Conservation (phyloP, 2,888 invertebrate species). For the Clusia tigrina region DNA sequence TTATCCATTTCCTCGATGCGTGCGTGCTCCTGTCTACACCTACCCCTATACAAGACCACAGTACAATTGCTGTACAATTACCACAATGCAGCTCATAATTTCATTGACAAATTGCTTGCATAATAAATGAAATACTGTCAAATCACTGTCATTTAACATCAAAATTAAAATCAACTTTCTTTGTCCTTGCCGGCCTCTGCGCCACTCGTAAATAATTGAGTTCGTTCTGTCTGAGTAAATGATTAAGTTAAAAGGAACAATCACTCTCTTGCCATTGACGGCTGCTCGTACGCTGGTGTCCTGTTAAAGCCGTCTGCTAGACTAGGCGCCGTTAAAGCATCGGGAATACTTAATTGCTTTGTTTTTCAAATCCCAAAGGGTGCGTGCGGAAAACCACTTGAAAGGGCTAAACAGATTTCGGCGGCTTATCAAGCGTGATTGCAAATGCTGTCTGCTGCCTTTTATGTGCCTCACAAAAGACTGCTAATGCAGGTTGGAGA, state of each 20-base stretch:
- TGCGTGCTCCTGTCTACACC: background rate
- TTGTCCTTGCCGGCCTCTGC: no score
- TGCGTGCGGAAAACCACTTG: background rate
- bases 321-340: background rate
- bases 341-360: slow-evolving; percentile 2
- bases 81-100: background rate
- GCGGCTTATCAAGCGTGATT: background rate
- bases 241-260: no score
- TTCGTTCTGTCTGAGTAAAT: background rate
- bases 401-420: background rate
- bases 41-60: background rate
- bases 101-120: background rate
- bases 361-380: background rate
- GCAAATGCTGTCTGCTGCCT: background rate
- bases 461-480: no score
- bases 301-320: background rate
- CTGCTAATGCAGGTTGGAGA: no score
- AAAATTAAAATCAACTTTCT: background rate
- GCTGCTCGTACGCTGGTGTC: no score
- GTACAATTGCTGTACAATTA: background rate
- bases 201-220: background rate
- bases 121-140: slow-evolving; percentile 8
- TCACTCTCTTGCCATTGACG: no score
- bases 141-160: slow-evolving; percentile 8
- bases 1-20: background rate